A percentile compares a stretch with the other conserved stretches of the same genome.
Conservation (phyloP, 2,113 vertebrate species). For the Chascanopsetta lugubris region DNA sequence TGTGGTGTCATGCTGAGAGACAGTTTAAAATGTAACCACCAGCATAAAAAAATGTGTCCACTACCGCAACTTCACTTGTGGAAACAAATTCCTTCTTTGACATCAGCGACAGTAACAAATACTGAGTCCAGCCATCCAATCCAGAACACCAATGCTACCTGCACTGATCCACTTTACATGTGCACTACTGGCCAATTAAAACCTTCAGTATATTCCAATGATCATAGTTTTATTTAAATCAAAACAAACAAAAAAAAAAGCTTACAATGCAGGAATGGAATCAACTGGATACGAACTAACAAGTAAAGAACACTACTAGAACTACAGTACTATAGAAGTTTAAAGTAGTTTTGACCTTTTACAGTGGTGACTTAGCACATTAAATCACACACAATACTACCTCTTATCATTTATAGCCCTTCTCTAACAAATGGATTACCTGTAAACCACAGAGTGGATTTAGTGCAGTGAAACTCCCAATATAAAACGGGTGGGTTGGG, state of each 20-base stretch:
- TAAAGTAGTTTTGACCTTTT: background rate
- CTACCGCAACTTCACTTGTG: too few relatives aligned
- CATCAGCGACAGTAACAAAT: too few relatives aligned
- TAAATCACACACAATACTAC: slow-evolving; percentile 31
- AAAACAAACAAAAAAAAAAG: background rate
- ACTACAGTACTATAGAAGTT: too few relatives aligned
- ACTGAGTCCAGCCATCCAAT: too few relatives aligned
- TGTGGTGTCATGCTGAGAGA: too few relatives aligned
- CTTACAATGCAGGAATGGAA: background rate
- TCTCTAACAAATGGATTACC: slow-evolving; percentile 55
- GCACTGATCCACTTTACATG: too few relatives aligned
- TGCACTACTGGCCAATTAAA: too few relatives aligned
- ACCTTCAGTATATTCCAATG: background rate
- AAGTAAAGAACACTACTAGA: background rate
- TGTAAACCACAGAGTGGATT: slow-evolving; percentile 47
- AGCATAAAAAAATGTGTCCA: too few relatives aligned
- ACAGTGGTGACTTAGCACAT: slow-evolving; percentile 32
- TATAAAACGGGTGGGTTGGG: slow-evolving; percentile 31
- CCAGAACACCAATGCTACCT: too few relatives aligned
- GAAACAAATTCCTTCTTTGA: too few relatives aligned
- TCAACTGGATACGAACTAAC: background rate
- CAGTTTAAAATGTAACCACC: too few relatives aligned
- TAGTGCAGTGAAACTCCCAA: slow-evolving; percentile 40
- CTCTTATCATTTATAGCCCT: slow-evolving; percentile 61
- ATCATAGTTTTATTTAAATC: background rate